A percentile compares a stretch with the other conserved stretches of the same genome.
Conservation (phyloP, 1,140 invertebrate genomes). For the Steinernema khuongi region DNA sequence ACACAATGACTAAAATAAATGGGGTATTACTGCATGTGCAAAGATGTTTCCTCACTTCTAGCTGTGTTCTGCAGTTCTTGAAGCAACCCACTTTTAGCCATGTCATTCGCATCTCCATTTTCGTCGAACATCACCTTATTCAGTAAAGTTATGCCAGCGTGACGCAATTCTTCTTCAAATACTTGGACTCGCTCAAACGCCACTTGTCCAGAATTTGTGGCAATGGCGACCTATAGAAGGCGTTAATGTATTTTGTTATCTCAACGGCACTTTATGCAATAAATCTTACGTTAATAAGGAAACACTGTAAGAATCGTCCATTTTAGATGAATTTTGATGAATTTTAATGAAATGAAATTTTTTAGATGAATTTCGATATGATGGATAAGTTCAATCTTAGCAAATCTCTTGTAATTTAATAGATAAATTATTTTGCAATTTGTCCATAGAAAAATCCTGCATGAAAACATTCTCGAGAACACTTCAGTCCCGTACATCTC, state of each 20-base stretch:
- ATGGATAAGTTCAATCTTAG: neutral
- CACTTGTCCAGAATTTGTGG: constrained; percentile 46
- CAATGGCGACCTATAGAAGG: constrained; percentile 44
- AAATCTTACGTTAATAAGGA: too few relatives aligned
- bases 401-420: neutral
- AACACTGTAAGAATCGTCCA: too few relatives aligned
- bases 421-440: too few relatives aligned
- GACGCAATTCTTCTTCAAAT: constrained; percentile 52
- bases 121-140: constrained; percentile 56
- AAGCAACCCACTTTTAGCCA: constrained; percentile 43
- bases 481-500: too few relatives aligned
- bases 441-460: too few relatives aligned
- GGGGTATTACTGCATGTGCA: neutral
- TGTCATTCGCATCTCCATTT: constrained; percentile 50
- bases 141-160: constrained; percentile 34
- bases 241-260: neutral
- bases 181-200: constrained; percentile 48
- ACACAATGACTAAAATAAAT: constrained; percentile 48
- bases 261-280: neutral
- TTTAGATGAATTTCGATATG: too few relatives aligned
- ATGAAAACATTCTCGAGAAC: too few relatives aligned
- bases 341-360: too few relatives aligned
- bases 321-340: too few relatives aligned
- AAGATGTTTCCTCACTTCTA: constrained; percentile 36
- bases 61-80: constrained; percentile 45